phyloP scores from a whole-genome alignment of 2,888 invertebrate genomes.

The Drosophila parthenogenetica region DNA sequence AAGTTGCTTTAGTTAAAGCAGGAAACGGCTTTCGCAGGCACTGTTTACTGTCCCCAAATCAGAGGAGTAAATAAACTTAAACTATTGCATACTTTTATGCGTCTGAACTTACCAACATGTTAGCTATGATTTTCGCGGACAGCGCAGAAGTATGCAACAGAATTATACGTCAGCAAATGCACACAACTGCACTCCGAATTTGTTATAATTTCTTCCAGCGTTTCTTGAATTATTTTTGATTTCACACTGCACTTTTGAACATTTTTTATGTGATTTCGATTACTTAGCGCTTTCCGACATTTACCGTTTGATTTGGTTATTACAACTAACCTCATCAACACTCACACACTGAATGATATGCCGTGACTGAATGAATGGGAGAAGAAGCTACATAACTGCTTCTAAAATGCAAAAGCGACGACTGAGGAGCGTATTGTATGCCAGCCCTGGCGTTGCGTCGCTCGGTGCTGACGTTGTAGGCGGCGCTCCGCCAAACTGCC shows the following conservation, averaged over 20 bases:
- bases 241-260: slow-evolving; percentile 44
- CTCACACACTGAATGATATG: slow-evolving; percentile 76
- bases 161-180: slow-evolving; percentile 20
- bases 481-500: slow-evolving; percentile 8
- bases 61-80: not conserved
- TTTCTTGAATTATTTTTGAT: slow-evolving; percentile 8
- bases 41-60: too few relatives aligned
- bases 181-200: slow-evolving; percentile 24
- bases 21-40: too few relatives aligned
- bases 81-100: slow-evolving; percentile 36
- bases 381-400: slow-evolving; percentile 39
- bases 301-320: slow-evolving; percentile 44
- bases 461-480: slow-evolving; percentile 42
- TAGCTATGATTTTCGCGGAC: slow-evolving; percentile 55
- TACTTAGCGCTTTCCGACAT: slow-evolving; percentile 17
- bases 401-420: slow-evolving; percentile 47
- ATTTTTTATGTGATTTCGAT: slow-evolving; percentile 17
- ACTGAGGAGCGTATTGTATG: slow-evolving; percentile 33
- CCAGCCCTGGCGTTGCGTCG: slow-evolving; percentile 55
- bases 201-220: slow-evolving; percentile 14
- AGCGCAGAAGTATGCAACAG: slow-evolving; percentile 67
- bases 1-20: not conserved
- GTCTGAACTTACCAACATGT: slow-evolving; percentile 74
- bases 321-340: slow-evolving; percentile 76
- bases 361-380: slow-evolving; percentile 66